phyloP scores from a whole-genome alignment of 2,888 invertebrate genomes.

The Caenorhabditis sinica region DNA sequence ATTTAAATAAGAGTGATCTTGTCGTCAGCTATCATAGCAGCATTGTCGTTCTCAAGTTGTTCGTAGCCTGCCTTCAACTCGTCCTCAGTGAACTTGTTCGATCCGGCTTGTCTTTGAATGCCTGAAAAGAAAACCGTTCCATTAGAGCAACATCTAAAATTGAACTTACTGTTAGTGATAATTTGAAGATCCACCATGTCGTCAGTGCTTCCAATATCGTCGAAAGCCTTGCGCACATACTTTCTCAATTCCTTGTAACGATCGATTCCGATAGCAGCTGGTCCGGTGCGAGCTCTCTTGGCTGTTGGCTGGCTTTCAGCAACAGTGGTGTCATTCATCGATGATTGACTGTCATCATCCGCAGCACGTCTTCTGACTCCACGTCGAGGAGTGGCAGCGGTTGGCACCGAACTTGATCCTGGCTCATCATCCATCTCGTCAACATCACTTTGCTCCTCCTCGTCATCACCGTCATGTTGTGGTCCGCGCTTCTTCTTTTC shows the following conservation, averaged over 20 bases:
- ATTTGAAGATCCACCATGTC: slow-evolving; percentile 73
- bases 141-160: neutral
- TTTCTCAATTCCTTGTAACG: slow-evolving; percentile 75
- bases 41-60: slow-evolving; percentile 78
- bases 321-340: slow-evolving; percentile 41
- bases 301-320: slow-evolving; percentile 60
- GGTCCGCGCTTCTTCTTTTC: slow-evolving; percentile 71
- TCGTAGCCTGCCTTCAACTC: slow-evolving; percentile 80
- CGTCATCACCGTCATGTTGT: slow-evolving; percentile 37
- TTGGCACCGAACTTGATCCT: slow-evolving; percentile 48
- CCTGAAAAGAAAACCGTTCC: slow-evolving; percentile 63
- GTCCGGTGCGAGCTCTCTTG: slow-evolving; percentile 68
- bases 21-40: slow-evolving; percentile 78
- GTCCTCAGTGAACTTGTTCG: slow-evolving; percentile 73
- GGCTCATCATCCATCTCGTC: slow-evolving; percentile 44
- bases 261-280: slow-evolving; percentile 78
- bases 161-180: slow-evolving; percentile 67
- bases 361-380: slow-evolving; percentile 67
- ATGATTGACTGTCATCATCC: slow-evolving; percentile 36
- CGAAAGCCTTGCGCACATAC: slow-evolving; percentile 79
- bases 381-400: slow-evolving; percentile 65
- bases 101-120: slow-evolving; percentile 74
- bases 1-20: slow-evolving; percentile 76
- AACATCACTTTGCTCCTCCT: slow-evolving; percentile 54
- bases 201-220: slow-evolving; percentile 71